Evolutionary conservation across 2,797 vertebrate genomes (phyloP), one percentile per base, ranked within the genome.

Genomic region (Furcifer pardalis): DNA sequence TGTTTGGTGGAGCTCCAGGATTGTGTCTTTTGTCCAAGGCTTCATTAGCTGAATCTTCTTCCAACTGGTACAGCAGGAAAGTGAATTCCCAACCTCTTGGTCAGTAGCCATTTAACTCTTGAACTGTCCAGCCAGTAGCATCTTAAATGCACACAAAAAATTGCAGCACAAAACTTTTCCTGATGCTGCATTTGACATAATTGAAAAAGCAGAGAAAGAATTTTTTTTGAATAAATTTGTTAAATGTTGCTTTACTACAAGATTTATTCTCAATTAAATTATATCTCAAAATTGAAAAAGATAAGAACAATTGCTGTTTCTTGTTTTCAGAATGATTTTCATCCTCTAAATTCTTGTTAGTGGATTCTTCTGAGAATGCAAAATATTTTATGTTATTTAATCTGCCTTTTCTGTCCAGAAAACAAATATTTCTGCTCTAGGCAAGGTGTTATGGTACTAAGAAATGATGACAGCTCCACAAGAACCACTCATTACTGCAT

Each of bases 361-460:
- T 81, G 83, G 77, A 84, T 89, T 89, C 69, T 90, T 32, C 90
- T 44, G 73, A 91, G 56, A 82, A 90, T 69, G 62, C 82, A 84
- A 9, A 91, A 87, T 5, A 86, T 76, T 92, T 92, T 85, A 84
- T 32, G 2, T 63, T 90, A 82, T 62, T 23, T 91, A 94, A 90
- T 93, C 88, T 92, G 5, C 0, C 77, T 82, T 86, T 80, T 89
- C 79, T 37, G 76, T 77, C 71, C 74, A 90, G 91, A 92, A 40
- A 75, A 86, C 92, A 82, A 21, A 69, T 82, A 81, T 89, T 91
- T 87, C 66, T 91, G 80, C 49, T 83, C 32, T 84, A 88, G 84
- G 93, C 82, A 63, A 72, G 91, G 30, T 65, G 72, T 74, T 81
- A 46, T 81, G 71, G 4, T 2, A 56, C 78, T 83, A 37, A 82